Evolutionary conservation across 92 coral and sea anemone species (phyloP).

Genomic region (Parazoanthus atlanticus): DNA sequence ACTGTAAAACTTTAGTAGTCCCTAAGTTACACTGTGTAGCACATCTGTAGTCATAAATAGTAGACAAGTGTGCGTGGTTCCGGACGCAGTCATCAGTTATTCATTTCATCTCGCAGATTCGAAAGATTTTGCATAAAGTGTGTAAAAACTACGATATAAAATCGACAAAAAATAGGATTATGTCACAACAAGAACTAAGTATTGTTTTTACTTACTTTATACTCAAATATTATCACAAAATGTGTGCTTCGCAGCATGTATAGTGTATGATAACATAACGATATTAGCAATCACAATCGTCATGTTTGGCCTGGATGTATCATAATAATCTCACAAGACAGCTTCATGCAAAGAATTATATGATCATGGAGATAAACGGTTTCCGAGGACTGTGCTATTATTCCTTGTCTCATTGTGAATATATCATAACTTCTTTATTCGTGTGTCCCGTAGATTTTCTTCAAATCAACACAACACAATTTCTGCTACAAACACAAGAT

Average conservation of each 20-base stretch:
- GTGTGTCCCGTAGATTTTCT: neutral
- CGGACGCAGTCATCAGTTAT: too few species aligned
- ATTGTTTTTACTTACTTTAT: neutral
- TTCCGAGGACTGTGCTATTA: neutral
- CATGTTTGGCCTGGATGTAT: neutral
- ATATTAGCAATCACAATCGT: conserved; percentile 32
- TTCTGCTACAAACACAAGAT: neutral
- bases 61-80: too few species aligned
- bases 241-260: neutral
- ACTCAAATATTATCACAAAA: neutral
- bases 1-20: too few species aligned
- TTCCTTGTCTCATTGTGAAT: neutral
- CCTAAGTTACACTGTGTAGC: too few species aligned
- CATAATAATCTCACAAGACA: neutral
- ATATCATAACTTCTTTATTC: neutral
- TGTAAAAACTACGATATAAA: neutral
- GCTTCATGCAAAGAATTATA: neutral
- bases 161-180: neutral
- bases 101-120: neutral
- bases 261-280: neutral
- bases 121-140: neutral
- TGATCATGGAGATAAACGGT: neutral
- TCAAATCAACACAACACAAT: neutral
- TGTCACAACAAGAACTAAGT: neutral
- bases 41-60: too few species aligned